Evolutionary conservation across 2,888 invertebrate species (phyloP).

Genomic region (Volucella inanis): DNA sequence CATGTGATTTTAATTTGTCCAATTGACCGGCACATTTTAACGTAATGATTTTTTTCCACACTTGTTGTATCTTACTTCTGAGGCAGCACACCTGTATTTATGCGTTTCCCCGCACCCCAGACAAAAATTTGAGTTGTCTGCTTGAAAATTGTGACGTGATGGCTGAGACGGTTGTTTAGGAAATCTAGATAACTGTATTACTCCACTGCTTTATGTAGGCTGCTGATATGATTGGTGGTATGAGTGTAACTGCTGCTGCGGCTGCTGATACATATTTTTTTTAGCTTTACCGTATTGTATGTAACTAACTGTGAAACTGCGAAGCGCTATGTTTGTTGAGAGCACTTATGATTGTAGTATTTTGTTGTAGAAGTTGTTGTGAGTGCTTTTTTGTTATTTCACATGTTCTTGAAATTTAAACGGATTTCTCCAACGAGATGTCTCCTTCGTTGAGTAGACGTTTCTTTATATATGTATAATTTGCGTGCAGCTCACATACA

Average conservation of each 20-base stretch:
- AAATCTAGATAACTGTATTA: background rate
- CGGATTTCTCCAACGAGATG: conserved; percentile 22
- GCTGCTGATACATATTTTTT: too few relatives aligned
- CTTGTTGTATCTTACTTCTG: conserved; percentile 18
- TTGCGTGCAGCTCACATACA: conserved; percentile 54
- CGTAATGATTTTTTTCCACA: too few relatives aligned
- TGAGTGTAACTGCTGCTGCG: too few relatives aligned
- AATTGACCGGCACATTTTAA: conserved; percentile 18
- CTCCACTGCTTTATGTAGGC: background rate
- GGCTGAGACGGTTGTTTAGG: too few relatives aligned
- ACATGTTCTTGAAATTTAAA: conserved; percentile 14
- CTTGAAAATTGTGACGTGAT: conserved; percentile 6
- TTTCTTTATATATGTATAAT: background rate
- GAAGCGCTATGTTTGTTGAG: too few relatives aligned
- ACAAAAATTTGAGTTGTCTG: conserved; percentile 11
- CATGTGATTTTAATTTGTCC: too few relatives aligned
- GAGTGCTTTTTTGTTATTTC: conserved; percentile 13
- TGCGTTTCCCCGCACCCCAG: conserved; percentile 22
- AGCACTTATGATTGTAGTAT: too few relatives aligned
- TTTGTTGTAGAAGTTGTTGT: conserved; percentile 22
- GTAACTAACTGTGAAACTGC: too few relatives aligned
- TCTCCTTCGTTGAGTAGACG: conserved; percentile 20
- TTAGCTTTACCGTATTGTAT: too few relatives aligned
- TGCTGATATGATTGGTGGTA: too few relatives aligned
- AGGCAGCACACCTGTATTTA: conserved; percentile 16